Base-by-base conservation (phyloP, 1,140 invertebrate species). In the Cydia splendana region DNA sequence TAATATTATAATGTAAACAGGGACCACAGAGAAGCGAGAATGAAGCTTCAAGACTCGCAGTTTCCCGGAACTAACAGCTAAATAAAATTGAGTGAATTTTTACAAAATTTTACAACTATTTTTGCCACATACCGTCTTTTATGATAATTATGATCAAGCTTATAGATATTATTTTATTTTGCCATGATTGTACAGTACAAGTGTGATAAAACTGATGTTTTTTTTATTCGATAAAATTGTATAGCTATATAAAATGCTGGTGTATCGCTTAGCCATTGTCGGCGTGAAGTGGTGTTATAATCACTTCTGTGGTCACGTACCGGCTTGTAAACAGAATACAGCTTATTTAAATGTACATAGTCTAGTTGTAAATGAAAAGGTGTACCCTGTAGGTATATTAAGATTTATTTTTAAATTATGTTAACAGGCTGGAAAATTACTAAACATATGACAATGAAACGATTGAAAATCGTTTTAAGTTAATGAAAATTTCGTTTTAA, bases 111-210 rank as follows among this genome's bases (percentile, higher is more conserved):
- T 15, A 45, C 10, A 38, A 12, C 20, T 74, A 74, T 53, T 74
- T 62, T 71, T 71, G 34, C 67, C 12, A 71, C 30, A 71, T 45
- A 71, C 34, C 45, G 15, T 74, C 28, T 51, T 51, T 74, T 74
- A 48, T 76, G 75, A 77, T 82, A 78, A 78, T 74, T 74, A 48
- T 76, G 75, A 77, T 82, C 79, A 78, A 81, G 77, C 78, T 81
- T 80, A 28, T 80, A 69, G 73, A 28, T 74, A 76, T 82, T 76
- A 80, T 77, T 83, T 84, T 85, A 83, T 78, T 86, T 90, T 90
- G 89, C 89, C 89, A 92, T 91, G 85, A 86, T 84, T 88, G 87
- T 90, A 87, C 87, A 91, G 87, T 89, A 89, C 87, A 88, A 90
- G 86, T 88, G 87, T 90, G 85, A 88, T 90, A 90, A 85, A 84